Evolutionary conservation across 2,888 invertebrate species (phyloP), one percentile per base, ranked within the genome.

Genomic region (Drosophila leonis): DNA sequence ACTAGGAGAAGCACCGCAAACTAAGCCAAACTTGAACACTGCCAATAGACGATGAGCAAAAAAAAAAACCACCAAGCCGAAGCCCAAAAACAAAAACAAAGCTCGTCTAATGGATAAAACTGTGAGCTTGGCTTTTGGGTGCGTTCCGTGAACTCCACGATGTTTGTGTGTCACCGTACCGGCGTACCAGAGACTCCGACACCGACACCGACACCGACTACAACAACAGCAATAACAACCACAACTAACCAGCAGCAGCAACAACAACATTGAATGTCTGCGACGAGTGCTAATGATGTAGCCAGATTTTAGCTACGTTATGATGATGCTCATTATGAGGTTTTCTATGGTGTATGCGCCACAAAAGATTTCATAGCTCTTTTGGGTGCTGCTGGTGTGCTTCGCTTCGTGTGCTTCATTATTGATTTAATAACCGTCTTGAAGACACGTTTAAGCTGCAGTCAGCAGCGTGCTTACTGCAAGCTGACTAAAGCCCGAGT

Each of bases 131-230:
- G 89, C 92, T 92, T 92, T 91, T 92, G 93, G 92, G 92, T 92
- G 92, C 92, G 92, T 92, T 93, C 92, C 92, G 91, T 92, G 93
- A 93, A 92, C 92, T 91, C 92, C 92, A 92, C 93, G 93, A 93
- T 92, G 90, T 86, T 90, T 90, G 90, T 91, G 90, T 92, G 91
- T 90, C 91, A 90, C 89, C 35, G 37, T 27, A 52, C 79, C 82
- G 87, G 85, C 75, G 80, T 74, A 67, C 72, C 78, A 33, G 13
- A 86, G 77, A 72, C 72, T 78, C 57, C 64, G 56, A 65, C 76
- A 71, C 29, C 49, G 77, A 72, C 72, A 73, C 57, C 64, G 56
- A 65, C 76, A 71, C 29, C 49, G 39, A 33, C 61, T 37, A 64
- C 60, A 55, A 18, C 49, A 57, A 41, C 60, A 57, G 13, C 49